These are phyloP conservation scores for Drosophila macrospina DNA, from an alignment of 2,888 invertebrate genomes.

Conservation along the genomic window DNA sequence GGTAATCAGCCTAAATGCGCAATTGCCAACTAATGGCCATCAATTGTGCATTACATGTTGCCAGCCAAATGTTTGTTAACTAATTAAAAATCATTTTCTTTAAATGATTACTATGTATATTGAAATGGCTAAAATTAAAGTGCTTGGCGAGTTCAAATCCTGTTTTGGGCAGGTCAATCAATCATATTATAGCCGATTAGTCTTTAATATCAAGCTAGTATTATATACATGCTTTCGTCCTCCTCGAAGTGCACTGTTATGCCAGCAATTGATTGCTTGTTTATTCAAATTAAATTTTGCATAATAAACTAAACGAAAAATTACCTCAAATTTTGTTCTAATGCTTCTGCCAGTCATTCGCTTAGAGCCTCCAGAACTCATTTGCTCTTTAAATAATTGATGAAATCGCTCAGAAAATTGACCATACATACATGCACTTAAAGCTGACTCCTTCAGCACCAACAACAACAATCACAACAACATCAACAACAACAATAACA, in stretches of 20 bases:
- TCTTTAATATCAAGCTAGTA: background rate
- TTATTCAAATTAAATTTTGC: conserved; percentile 75
- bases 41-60: conserved; percentile 2
- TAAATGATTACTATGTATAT: background rate
- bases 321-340: conserved; percentile 23
- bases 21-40: conserved; percentile 2
- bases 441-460: conserved; percentile 31
- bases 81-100: conserved; percentile 1
- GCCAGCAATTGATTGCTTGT: conserved; percentile 55
- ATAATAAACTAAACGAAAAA: conserved; percentile 66
- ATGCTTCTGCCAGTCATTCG: conserved; percentile 22
- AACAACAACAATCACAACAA: conserved; percentile 4
- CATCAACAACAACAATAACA: conserved; percentile 5
- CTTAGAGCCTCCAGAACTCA: conserved; percentile 18
- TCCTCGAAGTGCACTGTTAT: background rate
- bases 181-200: conserved; percentile 1
- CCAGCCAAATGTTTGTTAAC: background rate
- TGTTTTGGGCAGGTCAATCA: background rate
- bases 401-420: conserved; percentile 54
- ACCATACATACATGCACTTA: conserved; percentile 36
- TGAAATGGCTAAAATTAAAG: background rate
- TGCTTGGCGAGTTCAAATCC: background rate
- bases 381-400: conserved; percentile 62
- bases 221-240: background rate
- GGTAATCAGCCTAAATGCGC: conserved; percentile 19